Evolutionary conservation across 2,888 invertebrate species (phyloP), one percentile per base, ranked within the genome.

Genomic region (Cantharis rustica): DNA sequence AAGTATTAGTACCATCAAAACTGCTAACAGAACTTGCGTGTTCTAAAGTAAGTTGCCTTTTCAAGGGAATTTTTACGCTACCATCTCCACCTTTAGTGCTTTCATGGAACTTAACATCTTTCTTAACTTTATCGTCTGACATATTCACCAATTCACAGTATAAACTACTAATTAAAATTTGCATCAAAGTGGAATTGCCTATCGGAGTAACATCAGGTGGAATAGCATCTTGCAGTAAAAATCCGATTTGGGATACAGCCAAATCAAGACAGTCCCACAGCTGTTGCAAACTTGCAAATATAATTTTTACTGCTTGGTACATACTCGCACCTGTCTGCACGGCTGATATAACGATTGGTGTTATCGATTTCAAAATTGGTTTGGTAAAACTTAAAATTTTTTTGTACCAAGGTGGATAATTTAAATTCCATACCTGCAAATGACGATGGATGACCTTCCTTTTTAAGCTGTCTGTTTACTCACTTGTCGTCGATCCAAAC

Each of bases 231-330:
- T 95, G 93, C 76, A 96, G 86, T 0, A 93, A 87, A 0, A 89
- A 84, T 0, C 93, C 90, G 10, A 79, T 15, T 10, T 75, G 81
- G 4, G 89, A 82, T 0, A 94, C 89, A 79, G 92, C 90, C 2
- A 91, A 90, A 0, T 95, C 93, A 10, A 94, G 84, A 81, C 93
- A 93, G 81, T 93, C 93, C 86, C 93, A 91, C 13, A 94, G 89
- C 82, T 95, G 92, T 1, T 92, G 91, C 78, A 95, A 90, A 84
- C 93, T 93, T 0, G 92, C 92, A 17, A 95, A 87, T 16, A 93
- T 92, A 76, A 95, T 89, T 0, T 94, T 93, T 93, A 94, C 95
- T 13, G 94, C 92, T 89, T 95, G 95, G 86, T 94, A 95, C 91
- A 94, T 94, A 80, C 93, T 94, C 16, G 95, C 94, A 0, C 94